Evolutionary conservation across 2,888 invertebrate species (phyloP).

Genomic region (Rhagophthalmus giganteus): DNA sequence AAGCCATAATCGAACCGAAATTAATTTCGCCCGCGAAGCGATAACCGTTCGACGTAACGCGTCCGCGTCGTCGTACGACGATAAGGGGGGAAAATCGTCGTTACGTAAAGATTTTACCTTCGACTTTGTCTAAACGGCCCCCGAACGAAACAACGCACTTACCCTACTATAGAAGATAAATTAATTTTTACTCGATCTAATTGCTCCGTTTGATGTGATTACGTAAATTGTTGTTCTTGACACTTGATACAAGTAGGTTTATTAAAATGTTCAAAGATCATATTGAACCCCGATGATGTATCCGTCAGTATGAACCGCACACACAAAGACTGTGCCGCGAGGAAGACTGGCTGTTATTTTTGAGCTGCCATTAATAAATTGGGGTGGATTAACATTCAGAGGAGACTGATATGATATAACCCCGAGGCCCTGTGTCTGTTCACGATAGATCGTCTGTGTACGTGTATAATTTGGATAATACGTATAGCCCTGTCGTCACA

Average conservation of each 20-base stretch:
- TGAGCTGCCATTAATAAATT: slow-evolving; percentile 55
- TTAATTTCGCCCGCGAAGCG: slow-evolving; percentile 2
- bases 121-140: too few species aligned
- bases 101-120: too few species aligned
- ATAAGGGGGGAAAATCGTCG: too few species aligned
- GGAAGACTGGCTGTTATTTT: slow-evolving; percentile 51
- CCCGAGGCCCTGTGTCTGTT: slow-evolving; percentile 44
- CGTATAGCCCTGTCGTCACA: slow-evolving; percentile 18
- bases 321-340: slow-evolving; percentile 52
- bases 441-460: slow-evolving; percentile 41
- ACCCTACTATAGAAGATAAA: too few species aligned
- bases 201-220: slow-evolving; percentile 38
- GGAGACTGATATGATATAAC: slow-evolving; percentile 48
- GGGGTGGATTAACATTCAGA: slow-evolving; percentile 50
- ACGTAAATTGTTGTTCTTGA: slow-evolving; percentile 38
- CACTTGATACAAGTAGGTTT: slow-evolving; percentile 41
- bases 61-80: too few species aligned
- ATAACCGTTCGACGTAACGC: too few species aligned
- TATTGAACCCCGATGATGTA: slow-evolving; percentile 48
- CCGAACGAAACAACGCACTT: too few species aligned
- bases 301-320: slow-evolving; percentile 42
- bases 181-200: slow-evolving; percentile 20
- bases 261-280: slow-evolving; percentile 53
- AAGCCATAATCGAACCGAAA: neutral
- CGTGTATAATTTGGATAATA: slow-evolving; percentile 19